Conservation (phyloP, 2,888 invertebrate species). For the Podabrus alpinus region DNA sequence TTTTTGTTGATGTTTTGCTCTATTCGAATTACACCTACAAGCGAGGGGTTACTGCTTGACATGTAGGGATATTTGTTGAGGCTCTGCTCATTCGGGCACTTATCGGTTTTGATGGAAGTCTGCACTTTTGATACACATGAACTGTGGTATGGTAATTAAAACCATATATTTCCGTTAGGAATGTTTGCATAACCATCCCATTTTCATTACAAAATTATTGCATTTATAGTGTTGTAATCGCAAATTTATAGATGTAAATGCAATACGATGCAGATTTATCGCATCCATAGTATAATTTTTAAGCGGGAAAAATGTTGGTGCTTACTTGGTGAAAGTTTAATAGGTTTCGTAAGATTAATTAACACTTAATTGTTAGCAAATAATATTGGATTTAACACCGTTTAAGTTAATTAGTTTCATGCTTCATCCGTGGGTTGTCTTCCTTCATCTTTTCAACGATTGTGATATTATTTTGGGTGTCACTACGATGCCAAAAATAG, state of each 20-base stretch:
- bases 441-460: background rate
- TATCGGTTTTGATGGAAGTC: background rate
- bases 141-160: background rate
- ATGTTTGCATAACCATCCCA: background rate
- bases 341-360: constrained; percentile 12
- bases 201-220: background rate
- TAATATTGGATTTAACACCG: background rate
- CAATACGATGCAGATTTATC: background rate
- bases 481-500: constrained; percentile 3
- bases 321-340: constrained; percentile 13
- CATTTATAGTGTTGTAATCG: background rate
- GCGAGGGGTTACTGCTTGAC: no score
- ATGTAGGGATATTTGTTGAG: no score
- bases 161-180: background rate
- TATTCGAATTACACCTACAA: no score
- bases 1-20: background rate
- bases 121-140: background rate
- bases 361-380: background rate
- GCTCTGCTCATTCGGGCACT: background rate
- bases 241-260: background rate
- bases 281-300: background rate
- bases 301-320: background rate
- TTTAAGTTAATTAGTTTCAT: background rate
- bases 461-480: background rate
- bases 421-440: background rate